Percentiles rank a stretch among this genome's conserved stretches.
phyloP scores from a whole-genome alignment of 2,797 vertebrate species.

The Acipenser transmontanus region DNA sequence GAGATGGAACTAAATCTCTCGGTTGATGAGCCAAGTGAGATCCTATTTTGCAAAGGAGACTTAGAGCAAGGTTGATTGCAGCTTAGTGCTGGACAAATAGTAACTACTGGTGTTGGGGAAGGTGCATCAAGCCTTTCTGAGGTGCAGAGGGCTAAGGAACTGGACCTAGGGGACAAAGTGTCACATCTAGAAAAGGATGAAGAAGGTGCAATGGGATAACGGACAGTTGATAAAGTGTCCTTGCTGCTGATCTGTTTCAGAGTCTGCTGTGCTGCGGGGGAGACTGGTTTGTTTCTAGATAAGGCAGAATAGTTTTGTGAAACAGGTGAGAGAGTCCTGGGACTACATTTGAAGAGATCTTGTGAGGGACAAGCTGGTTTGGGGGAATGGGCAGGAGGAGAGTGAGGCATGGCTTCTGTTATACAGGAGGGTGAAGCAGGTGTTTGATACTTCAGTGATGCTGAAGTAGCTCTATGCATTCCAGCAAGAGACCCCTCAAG shows the following conservation, averaged over 20 bases:
- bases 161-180: constrained; percentile 39
- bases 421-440: constrained; percentile 15
- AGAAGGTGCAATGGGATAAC: constrained; percentile 21
- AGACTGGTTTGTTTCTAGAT: not conserved
- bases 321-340: not conserved
- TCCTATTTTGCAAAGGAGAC: constrained; percentile 13
- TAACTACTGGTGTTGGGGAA: constrained; percentile 7
- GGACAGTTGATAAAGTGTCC: constrained; percentile 17
- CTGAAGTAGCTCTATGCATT: not conserved
- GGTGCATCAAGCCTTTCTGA: constrained; percentile 21
- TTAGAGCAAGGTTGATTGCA: not conserved
- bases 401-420: constrained; percentile 9
- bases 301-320: not conserved
- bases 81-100: constrained; percentile 15
- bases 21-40: constrained; percentile 12
- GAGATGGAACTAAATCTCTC: constrained; percentile 17
- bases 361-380: not conserved
- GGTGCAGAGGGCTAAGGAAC: constrained; percentile 25
- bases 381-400: constrained; percentile 18
- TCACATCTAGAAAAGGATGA: constrained; percentile 38
- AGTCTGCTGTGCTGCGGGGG: not conserved
- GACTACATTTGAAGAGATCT: too few relatives aligned
- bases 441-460: constrained; percentile 23
- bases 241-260: constrained; percentile 13
- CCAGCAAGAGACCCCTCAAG: constrained; percentile 18